These are phyloP conservation scores for Thryonomys swinderianus DNA, from an alignment of 2,113 vertebrate species.

Conservation along the genomic window DNA sequence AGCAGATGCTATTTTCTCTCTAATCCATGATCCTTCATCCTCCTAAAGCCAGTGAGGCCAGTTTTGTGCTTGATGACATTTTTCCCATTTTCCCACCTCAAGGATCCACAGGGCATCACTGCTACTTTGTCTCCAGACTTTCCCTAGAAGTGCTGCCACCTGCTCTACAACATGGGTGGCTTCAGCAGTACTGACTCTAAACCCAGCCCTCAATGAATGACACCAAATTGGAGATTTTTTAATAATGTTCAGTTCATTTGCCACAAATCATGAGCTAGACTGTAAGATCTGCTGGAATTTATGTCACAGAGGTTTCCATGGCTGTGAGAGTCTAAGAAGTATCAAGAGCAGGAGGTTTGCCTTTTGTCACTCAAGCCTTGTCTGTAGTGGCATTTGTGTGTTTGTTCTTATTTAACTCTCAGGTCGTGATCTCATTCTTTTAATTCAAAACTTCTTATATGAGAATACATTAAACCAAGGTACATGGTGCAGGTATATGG, in stretches of 20 bases:
- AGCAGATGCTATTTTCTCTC: neutral
- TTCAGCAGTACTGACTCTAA: too few species aligned
- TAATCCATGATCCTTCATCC: neutral
- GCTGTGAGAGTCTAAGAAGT: neutral
- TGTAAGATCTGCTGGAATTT: neutral
- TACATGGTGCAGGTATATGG: neutral
- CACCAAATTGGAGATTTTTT: neutral
- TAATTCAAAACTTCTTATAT: neutral
- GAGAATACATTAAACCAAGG: neutral
- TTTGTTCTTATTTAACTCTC: neutral
- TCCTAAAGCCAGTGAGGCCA: rapidly evolving
- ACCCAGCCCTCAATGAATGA: too few species aligned
- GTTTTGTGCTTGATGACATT: neutral
- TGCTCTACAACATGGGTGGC: neutral
- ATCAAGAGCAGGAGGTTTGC: neutral
- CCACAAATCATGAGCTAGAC: neutral
- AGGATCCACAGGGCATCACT: rapidly evolving
- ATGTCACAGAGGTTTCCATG: neutral
- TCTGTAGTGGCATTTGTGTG: neutral
- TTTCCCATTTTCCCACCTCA: neutral
- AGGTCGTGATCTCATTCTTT: neutral
- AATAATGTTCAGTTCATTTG: neutral
- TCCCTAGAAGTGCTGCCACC: neutral
- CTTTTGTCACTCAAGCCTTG: neutral
- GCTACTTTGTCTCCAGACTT: neutral